Percentiles rank a stretch among this genome's conserved stretches.
phyloP scores from a whole-genome alignment of 2,888 invertebrate species.

The Heteromyza rotundicornis region DNA sequence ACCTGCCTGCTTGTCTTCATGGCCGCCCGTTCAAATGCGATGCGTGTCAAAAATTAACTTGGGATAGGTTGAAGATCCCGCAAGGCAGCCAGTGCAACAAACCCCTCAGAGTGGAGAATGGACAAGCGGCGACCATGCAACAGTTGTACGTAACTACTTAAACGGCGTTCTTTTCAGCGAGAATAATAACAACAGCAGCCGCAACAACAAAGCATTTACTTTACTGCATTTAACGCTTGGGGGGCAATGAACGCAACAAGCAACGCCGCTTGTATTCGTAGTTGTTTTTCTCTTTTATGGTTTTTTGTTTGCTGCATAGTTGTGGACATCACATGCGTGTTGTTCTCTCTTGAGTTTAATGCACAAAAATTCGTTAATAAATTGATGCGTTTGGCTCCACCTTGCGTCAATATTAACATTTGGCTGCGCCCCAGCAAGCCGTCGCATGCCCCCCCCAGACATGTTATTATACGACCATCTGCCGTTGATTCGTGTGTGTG shows the following conservation, averaged over 20 bases:
- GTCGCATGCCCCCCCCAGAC: neutral
- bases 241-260: slow-evolving; percentile 27
- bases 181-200: neutral
- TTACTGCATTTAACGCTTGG: neutral
- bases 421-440: neutral
- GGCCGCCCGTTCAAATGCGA: slow-evolving; percentile 25
- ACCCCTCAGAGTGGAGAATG: neutral
- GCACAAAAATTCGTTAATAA: slow-evolving; percentile 29
- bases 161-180: neutral
- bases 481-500: slow-evolving; percentile 21
- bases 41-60: slow-evolving; percentile 59
- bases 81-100: slow-evolving; percentile 36
- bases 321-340: slow-evolving; percentile 21
- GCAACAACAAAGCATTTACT: neutral
- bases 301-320: slow-evolving; percentile 13
- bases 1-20: neutral
- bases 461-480: slow-evolving; percentile 26
- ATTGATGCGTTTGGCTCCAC: slow-evolving; percentile 24
- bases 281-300: neutral
- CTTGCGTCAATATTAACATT: slow-evolving; percentile 30
- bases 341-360: slow-evolving; percentile 3
- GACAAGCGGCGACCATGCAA: neutral
- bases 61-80: slow-evolving; percentile 59
- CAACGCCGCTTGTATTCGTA: neutral
- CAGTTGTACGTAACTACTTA: neutral